phyloP scores from a whole-genome alignment of 2,888 invertebrate species.

The Leucoptera coffeella region DNA sequence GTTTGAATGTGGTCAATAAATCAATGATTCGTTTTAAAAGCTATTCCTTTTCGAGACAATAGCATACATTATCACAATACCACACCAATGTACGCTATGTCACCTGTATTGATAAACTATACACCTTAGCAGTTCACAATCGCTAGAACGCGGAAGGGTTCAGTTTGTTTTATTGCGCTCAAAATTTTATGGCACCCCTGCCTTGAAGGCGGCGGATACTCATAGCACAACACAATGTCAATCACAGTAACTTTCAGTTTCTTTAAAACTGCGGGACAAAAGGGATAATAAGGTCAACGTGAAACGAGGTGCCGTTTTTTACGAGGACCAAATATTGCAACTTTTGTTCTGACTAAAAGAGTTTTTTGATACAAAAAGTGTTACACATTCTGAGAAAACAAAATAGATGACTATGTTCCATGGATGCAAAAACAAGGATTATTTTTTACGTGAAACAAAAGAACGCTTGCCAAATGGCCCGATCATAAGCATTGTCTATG shows the following conservation, averaged over 20 bases:
- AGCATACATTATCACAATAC: slow-evolving; percentile 34
- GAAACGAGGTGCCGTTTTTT: slow-evolving; percentile 51
- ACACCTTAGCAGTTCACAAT: slow-evolving; percentile 20
- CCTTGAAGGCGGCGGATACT: too few species aligned
- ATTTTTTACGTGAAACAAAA: too few species aligned
- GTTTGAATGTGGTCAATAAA: too few species aligned
- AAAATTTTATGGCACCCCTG: slow-evolving; percentile 40
- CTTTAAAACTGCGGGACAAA: slow-evolving; percentile 39
- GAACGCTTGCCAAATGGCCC: too few species aligned
- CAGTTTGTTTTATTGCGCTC: slow-evolving; percentile 38
- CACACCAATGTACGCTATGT: slow-evolving; percentile 34
- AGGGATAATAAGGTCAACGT: slow-evolving; percentile 15
- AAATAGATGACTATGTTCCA: too few species aligned
- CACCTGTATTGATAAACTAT: slow-evolving; percentile 47
- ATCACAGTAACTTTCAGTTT: slow-evolving; percentile 48
- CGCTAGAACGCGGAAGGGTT: slow-evolving; percentile 40
- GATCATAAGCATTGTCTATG: too few species aligned
- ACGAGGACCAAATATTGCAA: slow-evolving; percentile 25
- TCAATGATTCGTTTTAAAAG: slow-evolving; percentile 36
- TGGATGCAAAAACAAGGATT: too few species aligned
- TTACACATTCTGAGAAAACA: too few species aligned
- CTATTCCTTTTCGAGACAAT: slow-evolving; percentile 33
- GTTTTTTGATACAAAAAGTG: slow-evolving; percentile 13
- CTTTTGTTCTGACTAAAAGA: slow-evolving; percentile 23
- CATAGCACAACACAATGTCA: too few species aligned